Evolutionary conservation across 2,797 vertebrate species (phyloP).

Genomic region (Simalia tracyae): DNA sequence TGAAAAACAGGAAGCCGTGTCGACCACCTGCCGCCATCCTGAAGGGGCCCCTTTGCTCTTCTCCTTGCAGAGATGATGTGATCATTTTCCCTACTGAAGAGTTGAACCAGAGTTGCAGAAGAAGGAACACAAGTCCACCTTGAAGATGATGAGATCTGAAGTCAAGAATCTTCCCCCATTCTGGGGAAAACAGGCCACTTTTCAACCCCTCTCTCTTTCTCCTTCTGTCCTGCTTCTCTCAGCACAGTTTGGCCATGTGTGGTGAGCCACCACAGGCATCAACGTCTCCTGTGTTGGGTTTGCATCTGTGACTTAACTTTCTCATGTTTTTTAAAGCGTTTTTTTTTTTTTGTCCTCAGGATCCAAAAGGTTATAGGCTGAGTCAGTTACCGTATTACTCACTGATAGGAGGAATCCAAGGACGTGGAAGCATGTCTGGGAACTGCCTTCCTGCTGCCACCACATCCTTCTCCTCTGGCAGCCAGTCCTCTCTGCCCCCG

Average conservation of each 20-base stretch:
- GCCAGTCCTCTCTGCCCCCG: too few relatives aligned
- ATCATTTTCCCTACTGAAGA: not conserved
- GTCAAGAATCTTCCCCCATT: not conserved
- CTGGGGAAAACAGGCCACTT: not conserved
- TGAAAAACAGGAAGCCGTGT: not conserved
- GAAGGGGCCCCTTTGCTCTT: not conserved
- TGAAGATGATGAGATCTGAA: not conserved
- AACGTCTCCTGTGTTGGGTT: not conserved
- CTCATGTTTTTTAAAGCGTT: not conserved
- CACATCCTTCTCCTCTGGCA: too few relatives aligned
- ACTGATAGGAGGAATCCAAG: not conserved
- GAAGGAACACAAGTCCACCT: not conserved
- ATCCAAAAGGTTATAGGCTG: not conserved
- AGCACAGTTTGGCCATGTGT: fast-evolving
- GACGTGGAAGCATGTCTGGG: not conserved
- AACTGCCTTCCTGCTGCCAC: too few relatives aligned
- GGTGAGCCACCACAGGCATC: not conserved
- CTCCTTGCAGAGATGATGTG: not conserved
- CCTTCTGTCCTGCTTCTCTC: not conserved
- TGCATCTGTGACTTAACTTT: not conserved
- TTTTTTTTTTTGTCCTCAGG: not conserved
- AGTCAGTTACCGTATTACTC: not conserved
- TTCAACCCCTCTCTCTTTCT: too few relatives aligned
- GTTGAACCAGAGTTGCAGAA: not conserved
- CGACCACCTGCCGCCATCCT: not conserved